Evolutionary conservation across 2,888 invertebrate species (phyloP), one percentile per base, ranked within the genome.

Genomic region (Netelia virgata): DNA sequence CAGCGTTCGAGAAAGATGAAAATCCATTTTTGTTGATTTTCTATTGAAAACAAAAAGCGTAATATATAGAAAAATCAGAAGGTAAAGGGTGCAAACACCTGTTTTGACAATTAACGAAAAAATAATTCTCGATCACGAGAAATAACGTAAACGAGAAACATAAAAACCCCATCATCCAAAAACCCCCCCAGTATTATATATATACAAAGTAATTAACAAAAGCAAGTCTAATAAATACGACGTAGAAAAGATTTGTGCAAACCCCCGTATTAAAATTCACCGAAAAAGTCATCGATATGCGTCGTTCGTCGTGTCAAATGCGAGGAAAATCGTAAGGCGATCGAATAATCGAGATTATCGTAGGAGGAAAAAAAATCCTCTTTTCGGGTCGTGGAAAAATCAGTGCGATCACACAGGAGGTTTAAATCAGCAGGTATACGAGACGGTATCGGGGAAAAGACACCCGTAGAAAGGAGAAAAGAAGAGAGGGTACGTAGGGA

Each of bases 391-490:
- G 69, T 68, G 73, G 10, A 64, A 61, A 78, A 70, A 73, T 80
- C 74, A 36, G 36, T 61, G 61, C 73, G 85, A 89, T 87, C 80
- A 82, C 80, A 82, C 57, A 59, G 47, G 50, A 11, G 8, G 36
- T 36, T 63, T 63, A 77, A 84, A 70, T 66, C 41, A 41, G 47
- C 68, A 76, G 83, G 75, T 80, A 80, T 68, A 57, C 36, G 50
- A 36, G 20, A 43, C 57, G 11, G 47, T n/a, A 55, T 23, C 61
- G 53, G 80, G 55, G 68, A 55, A 68, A 79, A 70, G 63, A 23
- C 61, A 75, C 55, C 74, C 63, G 70, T 28, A 76, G 76, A 74
- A 80, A 18, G 55, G 36, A 61, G 23, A 63, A 20, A 47, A 63
- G 82, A 80, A 84, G 80, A 77, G 86, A 70, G 41, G 57, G 68